Base-by-base conservation (phyloP, 92 coral and sea anemone genomes). In the Plumapathes pennacea region DNA sequence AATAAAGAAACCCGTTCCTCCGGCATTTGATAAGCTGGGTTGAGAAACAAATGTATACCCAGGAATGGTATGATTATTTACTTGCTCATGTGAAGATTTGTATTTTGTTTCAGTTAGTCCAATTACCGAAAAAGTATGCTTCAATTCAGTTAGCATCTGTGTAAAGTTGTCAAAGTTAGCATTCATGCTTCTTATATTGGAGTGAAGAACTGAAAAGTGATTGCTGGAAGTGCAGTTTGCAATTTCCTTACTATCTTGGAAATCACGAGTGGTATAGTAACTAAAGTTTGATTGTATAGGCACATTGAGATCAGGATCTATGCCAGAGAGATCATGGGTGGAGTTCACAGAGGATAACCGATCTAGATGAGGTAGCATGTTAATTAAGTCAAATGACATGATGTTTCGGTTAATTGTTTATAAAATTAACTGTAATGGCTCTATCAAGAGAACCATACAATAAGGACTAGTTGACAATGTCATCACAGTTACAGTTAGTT, bases 31-130 rank as follows among this genome's bases (percentile, higher is more conserved):
- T n/a, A 69, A 48, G 21, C 56, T 67, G 12, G 78, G 78, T 40
- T 78, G 71, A 10, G 78, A 51, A 28, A 60, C 17, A 27, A 78
- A 78, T 23, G 52, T 13, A 54, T 60, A 69, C 14, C 68, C 78
- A 3, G 47, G 61, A 7, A 69, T 41, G 2, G 41, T 43, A 12
- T 32, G 46, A 67, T 77, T 77, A 10, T 25, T 38, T 3, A 60
- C 11, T 10, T 14, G 33, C 4, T 38, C 57, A 12, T 55, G 32
- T 5, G 28, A 12, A n/a, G 3, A 4, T 21, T 57, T 77, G 11
- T 66, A 20, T 57, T 57, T 55, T 5, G 62, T 66, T 48, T 76
- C 76, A 14, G 83, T 54, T 21, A 67, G 59, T 0, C 76, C 83
- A 55, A 76, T 76, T 18, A 67, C 2, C 0, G 82, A 57, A 44